Evolutionary conservation across 1,140 invertebrate genomes (phyloP), one percentile per base, ranked within the genome.

Genomic region (Cotesia glomerata): DNA sequence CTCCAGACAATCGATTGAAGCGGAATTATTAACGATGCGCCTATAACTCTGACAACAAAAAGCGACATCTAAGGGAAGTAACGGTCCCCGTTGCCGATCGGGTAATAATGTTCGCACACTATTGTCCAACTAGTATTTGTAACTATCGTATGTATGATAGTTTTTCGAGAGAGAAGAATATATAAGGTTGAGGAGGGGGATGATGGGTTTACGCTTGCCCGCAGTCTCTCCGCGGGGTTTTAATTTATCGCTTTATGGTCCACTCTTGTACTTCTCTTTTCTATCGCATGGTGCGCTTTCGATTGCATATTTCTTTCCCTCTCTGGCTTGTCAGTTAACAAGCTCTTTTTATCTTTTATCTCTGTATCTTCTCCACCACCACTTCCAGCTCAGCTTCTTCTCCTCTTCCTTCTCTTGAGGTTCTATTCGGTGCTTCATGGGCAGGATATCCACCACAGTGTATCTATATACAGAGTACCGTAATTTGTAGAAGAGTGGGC

Each of bases 221-320:
- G 49, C 63, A 68, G 69, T 39, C 73, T 69, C 63, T 54, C 71
- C 59, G 76, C 78, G 76, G 70, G 72, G 77, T 74, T 71, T 85
- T 82, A 84, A 85, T 86, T 85, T 85, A 85, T 84, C 81, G 81
- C 79, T 84, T 79, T 82, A 81, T 75, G 76, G 80, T 74, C 66
- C 75, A 75, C 77, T 75, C 75, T 76, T 76, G 78, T 45, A 45
- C 8, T 45, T 58, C 63, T 45, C 76, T 63, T 70, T 45, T n/a
- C 1, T 26, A 26, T 26, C 26, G 26, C 13, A 3, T 58, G 65
- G n/a, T 63, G 70, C 64, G 39, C 39, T 45, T 45, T 45, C 64
- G 69, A 69, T 58, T 69, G 63, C 63, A 18, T 26, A 4, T 56
- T 39, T 26, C 56, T 45, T 11, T 45, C 39, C 3, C 72, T 69